Conservation (phyloP, 2,113 vertebrate genomes). For the Tragulus kanchil region DNA sequence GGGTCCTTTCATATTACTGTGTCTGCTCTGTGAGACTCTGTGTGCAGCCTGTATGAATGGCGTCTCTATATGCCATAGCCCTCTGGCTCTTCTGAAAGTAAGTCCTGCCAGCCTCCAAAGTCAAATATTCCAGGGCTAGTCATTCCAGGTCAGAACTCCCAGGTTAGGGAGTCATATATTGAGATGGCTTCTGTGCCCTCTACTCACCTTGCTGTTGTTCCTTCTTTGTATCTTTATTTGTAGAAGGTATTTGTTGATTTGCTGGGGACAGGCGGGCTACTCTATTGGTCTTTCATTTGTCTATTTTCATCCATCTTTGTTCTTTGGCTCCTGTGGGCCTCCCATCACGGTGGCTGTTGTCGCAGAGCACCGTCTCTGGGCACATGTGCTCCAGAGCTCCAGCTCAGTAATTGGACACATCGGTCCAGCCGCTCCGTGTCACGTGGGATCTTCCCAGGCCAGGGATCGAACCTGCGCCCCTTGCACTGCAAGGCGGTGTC, state of each 20-base stretch:
- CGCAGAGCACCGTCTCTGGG: too few species aligned
- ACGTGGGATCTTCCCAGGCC: too few species aligned
- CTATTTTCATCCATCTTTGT: too few species aligned
- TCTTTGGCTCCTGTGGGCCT: too few species aligned
- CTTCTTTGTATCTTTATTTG: not conserved
- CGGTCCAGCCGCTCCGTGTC: too few species aligned
- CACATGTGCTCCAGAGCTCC: too few species aligned
- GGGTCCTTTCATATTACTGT: not conserved
- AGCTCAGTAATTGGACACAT: too few species aligned
- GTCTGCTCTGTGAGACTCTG: not conserved
- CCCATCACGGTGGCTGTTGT: too few species aligned
- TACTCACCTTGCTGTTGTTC: not conserved
- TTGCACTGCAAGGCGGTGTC: too few species aligned
- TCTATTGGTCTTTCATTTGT: too few species aligned
- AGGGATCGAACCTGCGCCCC: too few species aligned
- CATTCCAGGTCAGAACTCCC: not conserved
- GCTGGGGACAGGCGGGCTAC: too few species aligned
- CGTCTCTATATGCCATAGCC: not conserved
- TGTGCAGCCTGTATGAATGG: not conserved
- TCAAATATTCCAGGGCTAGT: not conserved
- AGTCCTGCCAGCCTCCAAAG: not conserved
- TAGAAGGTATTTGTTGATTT: not conserved
- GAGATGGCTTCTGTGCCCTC: not conserved
- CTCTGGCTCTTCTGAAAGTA: not conserved
- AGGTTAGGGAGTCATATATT: not conserved